A percentile compares a stretch with the other conserved stretches of the same genome.
Conservation (phyloP, 2,797 vertebrate genomes). For the Taenioides sp. region DNA sequence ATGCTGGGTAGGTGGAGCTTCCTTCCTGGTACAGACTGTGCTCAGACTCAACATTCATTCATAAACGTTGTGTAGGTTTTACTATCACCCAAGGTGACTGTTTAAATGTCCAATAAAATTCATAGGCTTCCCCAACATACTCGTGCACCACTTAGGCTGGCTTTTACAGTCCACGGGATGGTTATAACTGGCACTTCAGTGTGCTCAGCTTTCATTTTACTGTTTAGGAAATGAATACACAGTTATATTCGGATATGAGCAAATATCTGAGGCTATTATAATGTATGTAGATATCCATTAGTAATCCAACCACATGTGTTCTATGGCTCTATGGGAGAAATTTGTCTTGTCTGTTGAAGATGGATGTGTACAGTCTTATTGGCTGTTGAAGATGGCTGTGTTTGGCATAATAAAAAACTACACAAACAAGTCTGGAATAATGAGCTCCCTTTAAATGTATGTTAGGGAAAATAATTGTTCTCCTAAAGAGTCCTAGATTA, state of each 20-base stretch:
- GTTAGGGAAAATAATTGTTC: too few relatives aligned
- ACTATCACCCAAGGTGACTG: slow-evolving; percentile 5
- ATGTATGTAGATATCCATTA: not conserved
- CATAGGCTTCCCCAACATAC: not conserved
- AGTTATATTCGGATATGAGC: not conserved
- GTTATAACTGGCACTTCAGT: slow-evolving; percentile 4
- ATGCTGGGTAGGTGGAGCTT: not conserved
- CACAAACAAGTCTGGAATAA: not conserved
- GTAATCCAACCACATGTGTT: not conserved
- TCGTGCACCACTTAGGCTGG: not conserved
- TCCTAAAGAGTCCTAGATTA: too few relatives aligned
- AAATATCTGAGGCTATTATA: not conserved
- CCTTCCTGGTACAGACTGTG: not conserved
- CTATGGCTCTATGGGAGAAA: not conserved
- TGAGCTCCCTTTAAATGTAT: not conserved
- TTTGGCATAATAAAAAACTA: not conserved
- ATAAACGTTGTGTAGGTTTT: not conserved
- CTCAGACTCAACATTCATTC: slow-evolving; percentile 5
- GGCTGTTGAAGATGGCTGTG: not conserved
- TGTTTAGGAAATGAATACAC: not conserved
- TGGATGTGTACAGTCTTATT: too few relatives aligned
- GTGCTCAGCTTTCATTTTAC: slow-evolving; percentile 4
- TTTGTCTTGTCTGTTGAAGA: not conserved
- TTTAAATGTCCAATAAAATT: slow-evolving; percentile 17
- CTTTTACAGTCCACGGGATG: slow-evolving; percentile 7